Percentiles rank a stretch among this genome's conserved stretches.
phyloP scores from a whole-genome alignment of 1,140 invertebrate species.

The Saccostrea echinata region DNA sequence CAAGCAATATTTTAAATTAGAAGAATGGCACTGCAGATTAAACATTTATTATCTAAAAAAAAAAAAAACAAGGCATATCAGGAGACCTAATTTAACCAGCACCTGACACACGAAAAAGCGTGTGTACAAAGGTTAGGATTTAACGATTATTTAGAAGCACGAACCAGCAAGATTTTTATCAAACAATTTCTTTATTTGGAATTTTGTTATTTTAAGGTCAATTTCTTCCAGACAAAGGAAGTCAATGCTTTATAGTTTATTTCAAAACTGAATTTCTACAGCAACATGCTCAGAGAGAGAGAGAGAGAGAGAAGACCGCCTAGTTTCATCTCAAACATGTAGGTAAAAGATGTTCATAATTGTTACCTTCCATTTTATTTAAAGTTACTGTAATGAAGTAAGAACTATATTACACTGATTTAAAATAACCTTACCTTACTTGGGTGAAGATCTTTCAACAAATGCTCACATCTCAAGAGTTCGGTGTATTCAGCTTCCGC shows the following conservation, averaged over 20 bases:
- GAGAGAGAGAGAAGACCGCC: too few species aligned
- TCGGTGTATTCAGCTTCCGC: conserved; percentile 29
- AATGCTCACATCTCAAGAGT: conserved; percentile 35
- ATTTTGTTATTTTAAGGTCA: conserved; percentile 5
- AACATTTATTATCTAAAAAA: too few species aligned
- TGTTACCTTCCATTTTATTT: too few species aligned
- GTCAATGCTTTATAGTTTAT: background rate
- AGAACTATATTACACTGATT: background rate
- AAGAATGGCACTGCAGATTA: too few species aligned
- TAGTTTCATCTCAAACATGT: too few species aligned
- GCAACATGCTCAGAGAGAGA: too few species aligned
- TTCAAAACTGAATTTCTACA: too few species aligned
- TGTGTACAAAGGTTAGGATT: conserved; percentile 12
- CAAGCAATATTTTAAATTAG: too few species aligned
- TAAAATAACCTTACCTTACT: conserved; percentile 9
- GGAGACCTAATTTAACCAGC: background rate
- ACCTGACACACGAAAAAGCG: conserved; percentile 17
- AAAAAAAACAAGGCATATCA: background rate
- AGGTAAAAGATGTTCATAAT: too few species aligned
- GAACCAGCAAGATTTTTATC: background rate
- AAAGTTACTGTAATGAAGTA: too few species aligned
- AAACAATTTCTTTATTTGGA: background rate
- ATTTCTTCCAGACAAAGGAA: background rate
- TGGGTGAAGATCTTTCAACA: conserved; percentile 40
- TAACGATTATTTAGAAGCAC: background rate